A percentile compares a stretch with the other conserved stretches of the same genome.
Conservation (phyloP, 2,797 vertebrate species). For the Artibeus lituratus region DNA sequence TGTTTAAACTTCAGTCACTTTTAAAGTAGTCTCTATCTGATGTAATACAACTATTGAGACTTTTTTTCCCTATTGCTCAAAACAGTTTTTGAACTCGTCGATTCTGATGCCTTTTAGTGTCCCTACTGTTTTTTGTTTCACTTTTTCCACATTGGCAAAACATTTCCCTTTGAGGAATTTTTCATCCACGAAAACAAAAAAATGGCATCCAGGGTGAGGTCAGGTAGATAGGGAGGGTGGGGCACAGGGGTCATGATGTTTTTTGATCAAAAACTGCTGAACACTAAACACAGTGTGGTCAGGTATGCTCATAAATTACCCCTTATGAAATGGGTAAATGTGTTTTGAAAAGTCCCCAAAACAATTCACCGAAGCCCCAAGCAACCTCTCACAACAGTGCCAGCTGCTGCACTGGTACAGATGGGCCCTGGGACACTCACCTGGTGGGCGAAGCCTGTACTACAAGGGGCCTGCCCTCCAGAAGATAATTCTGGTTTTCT, state of each 20-base stretch:
- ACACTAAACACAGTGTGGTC: background rate
- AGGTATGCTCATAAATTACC: background rate
- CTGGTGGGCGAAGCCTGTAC: too few relatives aligned
- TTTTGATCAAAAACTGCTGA: background rate
- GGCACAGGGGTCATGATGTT: background rate
- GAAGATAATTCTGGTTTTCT: too few relatives aligned
- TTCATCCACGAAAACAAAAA: background rate
- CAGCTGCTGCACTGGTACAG: too few relatives aligned
- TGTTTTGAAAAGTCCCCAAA: too few relatives aligned
- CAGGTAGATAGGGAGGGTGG: background rate
- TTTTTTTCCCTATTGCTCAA: background rate
- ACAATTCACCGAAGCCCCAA: too few relatives aligned
- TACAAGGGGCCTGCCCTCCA: too few relatives aligned
- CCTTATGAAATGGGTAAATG: background rate
- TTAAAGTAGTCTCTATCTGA: background rate
- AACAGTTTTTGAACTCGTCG: background rate
- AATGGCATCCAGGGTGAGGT: background rate
- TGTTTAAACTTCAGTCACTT: background rate
- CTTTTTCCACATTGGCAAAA: background rate
- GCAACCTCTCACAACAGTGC: too few relatives aligned
- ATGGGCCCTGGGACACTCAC: too few relatives aligned
- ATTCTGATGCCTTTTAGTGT: background rate
- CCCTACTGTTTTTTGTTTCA: background rate
- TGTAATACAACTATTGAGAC: background rate
- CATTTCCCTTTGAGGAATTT: background rate